Base-by-base conservation (phyloP, 1,140 invertebrate species). In the Drosophila baimaii region DNA sequence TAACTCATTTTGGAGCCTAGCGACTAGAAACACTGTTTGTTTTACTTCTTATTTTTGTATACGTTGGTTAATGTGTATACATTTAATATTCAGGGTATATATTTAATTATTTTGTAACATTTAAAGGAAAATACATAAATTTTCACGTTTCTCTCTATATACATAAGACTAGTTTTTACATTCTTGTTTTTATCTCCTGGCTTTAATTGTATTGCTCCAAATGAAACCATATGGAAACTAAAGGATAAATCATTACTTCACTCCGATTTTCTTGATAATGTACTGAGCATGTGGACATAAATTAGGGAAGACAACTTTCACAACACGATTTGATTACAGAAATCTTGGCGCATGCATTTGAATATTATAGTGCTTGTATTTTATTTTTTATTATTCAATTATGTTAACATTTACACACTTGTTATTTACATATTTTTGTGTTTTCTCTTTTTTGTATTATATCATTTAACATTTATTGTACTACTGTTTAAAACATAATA, bases 281-380 rank as follows among this genome's bases (percentile, higher is more conserved):
- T 31, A 52, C 33, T 65, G 54, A 71, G 69, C 44, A 71, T 44
- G n/a, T 12, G n/a, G 62, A 78, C 46, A 33, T 69, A 86, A 86
- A 82, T 79, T 63, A 86, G 79, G 82, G 83, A 86, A 86, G 83
- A 86, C 83, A 79, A 88, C 66, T 86, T 86, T 86, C 83, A 86
- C 83, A 86, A 86, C 83, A 86, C 83, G 68, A 79, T 86, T 86
- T 82, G 79, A 77, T 88, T 86, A 79, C 37, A 82, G 52, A 86
- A 86, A 72, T 86, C 63, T 81, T 46, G 64, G 71, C 68, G 73
- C 79, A 86, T 86, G 75, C 71, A 82, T 51, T 68, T 31, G 21
- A 63, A 12, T 58, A 44, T 39, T 58, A 13, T 54, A 25, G 27
- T 66, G 58, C 23, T 35, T 58, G 59, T 63, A 41, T 44, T 59